Percentiles rank a stretch among this genome's conserved stretches.
These are phyloP conservation scores for Diorhabda carinulata DNA, from an alignment of 1,140 invertebrate species.

Conservation along the genomic window DNA sequence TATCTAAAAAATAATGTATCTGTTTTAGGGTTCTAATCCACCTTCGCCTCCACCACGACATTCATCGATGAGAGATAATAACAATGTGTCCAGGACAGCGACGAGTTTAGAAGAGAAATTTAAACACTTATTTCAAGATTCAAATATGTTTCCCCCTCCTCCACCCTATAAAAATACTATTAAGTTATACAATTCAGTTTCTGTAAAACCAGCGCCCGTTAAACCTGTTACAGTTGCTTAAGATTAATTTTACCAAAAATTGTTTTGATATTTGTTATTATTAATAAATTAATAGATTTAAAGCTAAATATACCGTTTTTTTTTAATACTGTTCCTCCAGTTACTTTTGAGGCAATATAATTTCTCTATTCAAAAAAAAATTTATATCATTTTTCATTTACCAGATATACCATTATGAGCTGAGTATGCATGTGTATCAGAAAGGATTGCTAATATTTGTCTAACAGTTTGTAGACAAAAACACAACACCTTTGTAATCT, in stretches of 20 bases:
- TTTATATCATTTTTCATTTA: too few species aligned
- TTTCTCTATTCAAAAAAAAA: too few species aligned
- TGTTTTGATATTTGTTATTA: slow-evolving; percentile 24
- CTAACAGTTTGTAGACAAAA: too few species aligned
- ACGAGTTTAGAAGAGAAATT: slow-evolving; percentile 39
- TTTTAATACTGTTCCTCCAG: background rate
- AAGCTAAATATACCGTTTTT: background rate
- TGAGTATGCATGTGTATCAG: too few species aligned
- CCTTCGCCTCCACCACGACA: slow-evolving; percentile 42
- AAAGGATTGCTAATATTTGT: too few species aligned
- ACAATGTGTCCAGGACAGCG: slow-evolving; percentile 12
- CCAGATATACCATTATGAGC: too few species aligned
- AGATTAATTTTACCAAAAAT: background rate
- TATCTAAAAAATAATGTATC: slow-evolving; percentile 23
- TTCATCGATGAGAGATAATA: slow-evolving; percentile 40
- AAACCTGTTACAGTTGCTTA: slow-evolving; percentile 13
- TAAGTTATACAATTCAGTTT: slow-evolving; percentile 37
- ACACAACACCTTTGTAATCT: too few species aligned
- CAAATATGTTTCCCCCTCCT: slow-evolving; percentile 39
- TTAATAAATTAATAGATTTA: slow-evolving; percentile 21
- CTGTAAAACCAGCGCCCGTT: slow-evolving; percentile 41
- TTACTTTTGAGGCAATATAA: too few species aligned
- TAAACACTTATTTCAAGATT: slow-evolving; percentile 34
- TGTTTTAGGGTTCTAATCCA: slow-evolving; percentile 25
- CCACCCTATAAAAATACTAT: slow-evolving; percentile 37